Percentiles rank a stretch among this genome's conserved stretches.
These are phyloP conservation scores for Cephus pulcher DNA, from an alignment of 2,888 invertebrate genomes.

Conservation along the genomic window DNA sequence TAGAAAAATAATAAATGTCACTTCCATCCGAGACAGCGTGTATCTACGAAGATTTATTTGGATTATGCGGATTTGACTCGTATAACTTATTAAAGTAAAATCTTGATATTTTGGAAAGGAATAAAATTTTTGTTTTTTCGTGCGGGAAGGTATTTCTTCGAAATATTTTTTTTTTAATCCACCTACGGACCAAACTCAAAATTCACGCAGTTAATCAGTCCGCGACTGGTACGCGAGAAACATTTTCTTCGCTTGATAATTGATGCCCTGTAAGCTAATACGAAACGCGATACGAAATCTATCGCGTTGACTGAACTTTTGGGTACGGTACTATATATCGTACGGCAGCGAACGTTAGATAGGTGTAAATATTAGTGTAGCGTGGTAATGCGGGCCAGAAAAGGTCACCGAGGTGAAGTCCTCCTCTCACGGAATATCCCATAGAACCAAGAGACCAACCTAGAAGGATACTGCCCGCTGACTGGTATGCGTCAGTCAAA, in stretches of 20 bases:
- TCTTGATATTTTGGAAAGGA: too few relatives aligned
- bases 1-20: not conserved
- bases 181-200: too few relatives aligned
- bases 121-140: not conserved
- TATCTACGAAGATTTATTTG: not conserved
- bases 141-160: not conserved
- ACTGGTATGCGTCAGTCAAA: slow-evolving; percentile 21
- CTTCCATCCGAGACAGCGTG: not conserved
- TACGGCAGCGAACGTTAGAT: slow-evolving; percentile 14
- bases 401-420: slow-evolving; percentile 18
- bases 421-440: slow-evolving; percentile 18
- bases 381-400: slow-evolving; percentile 19
- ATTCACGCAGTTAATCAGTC: too few relatives aligned
- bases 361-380: slow-evolving; percentile 24
- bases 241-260: not conserved
- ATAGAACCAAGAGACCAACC: slow-evolving; percentile 11
- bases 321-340: slow-evolving; percentile 13
- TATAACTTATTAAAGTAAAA: too few relatives aligned
- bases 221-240: not conserved
- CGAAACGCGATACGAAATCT: not conserved
- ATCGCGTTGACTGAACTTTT: slow-evolving; percentile 8
- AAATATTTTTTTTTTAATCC: too few relatives aligned
- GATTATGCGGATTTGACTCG: too few relatives aligned
- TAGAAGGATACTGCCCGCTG: slow-evolving; percentile 10
- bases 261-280: not conserved